A percentile compares a stretch with the other conserved stretches of the same genome.
These are phyloP conservation scores for Coelogynopora nodosa DNA, from an alignment of 2,888 invertebrate genomes.

Conservation along the genomic window DNA sequence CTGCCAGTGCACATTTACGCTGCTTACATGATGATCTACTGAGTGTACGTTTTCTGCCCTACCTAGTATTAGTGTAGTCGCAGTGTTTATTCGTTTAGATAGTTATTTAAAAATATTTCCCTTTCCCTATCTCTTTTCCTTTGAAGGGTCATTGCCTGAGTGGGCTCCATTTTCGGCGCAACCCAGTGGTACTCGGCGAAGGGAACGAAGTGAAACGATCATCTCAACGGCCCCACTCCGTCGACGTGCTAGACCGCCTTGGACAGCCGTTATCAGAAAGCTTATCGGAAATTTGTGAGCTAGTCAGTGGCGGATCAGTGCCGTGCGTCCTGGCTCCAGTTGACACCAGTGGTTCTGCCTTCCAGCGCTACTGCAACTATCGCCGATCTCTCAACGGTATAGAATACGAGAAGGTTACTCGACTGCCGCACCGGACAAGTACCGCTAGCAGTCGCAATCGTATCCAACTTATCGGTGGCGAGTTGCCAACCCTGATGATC, in stretches of 20 bases:
- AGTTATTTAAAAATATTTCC: not conserved
- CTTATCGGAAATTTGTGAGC: not conserved
- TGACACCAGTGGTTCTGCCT: not conserved
- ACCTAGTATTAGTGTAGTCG: not conserved
- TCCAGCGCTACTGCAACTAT: slow-evolving; percentile 12
- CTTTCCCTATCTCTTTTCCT: not conserved
- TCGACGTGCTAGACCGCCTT: not conserved
- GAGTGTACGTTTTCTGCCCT: not conserved
- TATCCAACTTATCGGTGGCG: not conserved
- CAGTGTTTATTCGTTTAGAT: not conserved
- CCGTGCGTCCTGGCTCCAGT: not conserved
- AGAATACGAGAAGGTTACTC: not conserved
- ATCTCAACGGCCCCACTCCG: not conserved
- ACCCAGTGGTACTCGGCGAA: not conserved
- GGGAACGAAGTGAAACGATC: not conserved
- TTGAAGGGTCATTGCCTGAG: not conserved
- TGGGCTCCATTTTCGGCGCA: not conserved
- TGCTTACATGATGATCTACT: not conserved
- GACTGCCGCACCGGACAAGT: not conserved
- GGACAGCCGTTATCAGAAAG: not conserved
- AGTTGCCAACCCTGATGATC: not conserved
- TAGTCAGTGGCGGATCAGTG: not conserved
- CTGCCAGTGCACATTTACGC: not conserved
- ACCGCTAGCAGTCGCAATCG: not conserved
- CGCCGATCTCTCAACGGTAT: slow-evolving; percentile 5